phyloP scores from a whole-genome alignment of 2,797 vertebrate genomes.

The Acomys russatus region DNA sequence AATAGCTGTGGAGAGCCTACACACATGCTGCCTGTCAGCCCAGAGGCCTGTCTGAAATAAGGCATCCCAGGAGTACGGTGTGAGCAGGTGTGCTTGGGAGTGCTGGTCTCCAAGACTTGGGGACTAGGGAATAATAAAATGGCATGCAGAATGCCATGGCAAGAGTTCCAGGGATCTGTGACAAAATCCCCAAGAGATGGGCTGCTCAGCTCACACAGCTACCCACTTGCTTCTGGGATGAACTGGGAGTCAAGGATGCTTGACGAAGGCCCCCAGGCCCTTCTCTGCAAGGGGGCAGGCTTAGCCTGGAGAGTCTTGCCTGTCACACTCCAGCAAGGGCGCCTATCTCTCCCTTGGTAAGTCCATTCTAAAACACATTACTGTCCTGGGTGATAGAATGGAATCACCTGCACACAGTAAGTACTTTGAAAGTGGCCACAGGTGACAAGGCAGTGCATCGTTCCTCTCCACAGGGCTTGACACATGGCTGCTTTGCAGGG shows the following conservation, averaged over 20 bases:
- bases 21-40: neutral
- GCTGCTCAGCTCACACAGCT: neutral
- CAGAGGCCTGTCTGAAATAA: neutral
- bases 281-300: neutral
- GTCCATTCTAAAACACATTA: neutral
- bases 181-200: neutral
- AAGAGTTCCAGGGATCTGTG: neutral
- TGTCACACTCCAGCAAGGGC: neutral
- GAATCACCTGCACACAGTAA: neutral
- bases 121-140: neutral
- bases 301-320: neutral
- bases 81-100: neutral
- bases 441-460: neutral
- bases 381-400: neutral
- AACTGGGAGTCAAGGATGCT: neutral
- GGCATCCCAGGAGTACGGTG: neutral
- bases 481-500: neutral
- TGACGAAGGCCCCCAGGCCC: neutral
- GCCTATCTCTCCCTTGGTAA: neutral
- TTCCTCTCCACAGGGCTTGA: neutral
- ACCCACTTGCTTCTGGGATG: neutral
- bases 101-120: neutral
- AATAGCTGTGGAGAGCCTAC: conserved; percentile 70
- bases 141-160: neutral
- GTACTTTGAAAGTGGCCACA: neutral